Conservation (phyloP, 2,888 invertebrate species). For the Latheticus oryzae region DNA sequence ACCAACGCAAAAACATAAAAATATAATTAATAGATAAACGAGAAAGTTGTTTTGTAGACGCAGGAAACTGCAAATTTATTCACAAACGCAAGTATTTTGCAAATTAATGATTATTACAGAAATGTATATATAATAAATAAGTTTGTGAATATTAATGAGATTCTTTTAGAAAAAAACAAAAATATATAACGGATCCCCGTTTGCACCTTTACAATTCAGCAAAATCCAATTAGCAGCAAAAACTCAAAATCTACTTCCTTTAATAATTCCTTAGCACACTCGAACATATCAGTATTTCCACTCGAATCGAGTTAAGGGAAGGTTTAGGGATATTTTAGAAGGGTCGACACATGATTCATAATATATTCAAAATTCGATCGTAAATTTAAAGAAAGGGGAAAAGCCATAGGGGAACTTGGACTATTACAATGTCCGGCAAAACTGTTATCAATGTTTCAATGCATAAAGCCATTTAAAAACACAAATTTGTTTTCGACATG, state of each 20-base stretch:
- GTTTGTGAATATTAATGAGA: constrained; percentile 9
- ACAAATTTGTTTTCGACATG: no score
- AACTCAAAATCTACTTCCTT: constrained; percentile 9
- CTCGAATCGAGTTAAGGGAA: not conserved
- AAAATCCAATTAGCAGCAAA: constrained; percentile 14
- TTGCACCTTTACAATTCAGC: constrained; percentile 12
- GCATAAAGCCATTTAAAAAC: no score
- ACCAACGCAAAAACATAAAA: constrained; percentile 8
- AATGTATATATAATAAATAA: constrained; percentile 21
- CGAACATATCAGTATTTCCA: constrained; percentile 22
- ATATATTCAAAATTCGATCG: constrained; percentile 31
- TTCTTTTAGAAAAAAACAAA: no score
- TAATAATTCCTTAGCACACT: constrained; percentile 3
- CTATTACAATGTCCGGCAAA: constrained; percentile 5
- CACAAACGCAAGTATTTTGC: constrained; percentile 18
- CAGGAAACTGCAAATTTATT: constrained; percentile 37
- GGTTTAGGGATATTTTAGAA: no score
- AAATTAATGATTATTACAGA: constrained; percentile 31
- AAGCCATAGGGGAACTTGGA: constrained; percentile 11
- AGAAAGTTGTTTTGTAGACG: constrained; percentile 33
- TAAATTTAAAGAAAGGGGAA: constrained; percentile 20
- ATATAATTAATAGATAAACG: constrained; percentile 24
- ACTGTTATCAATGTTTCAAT: constrained; percentile 19
- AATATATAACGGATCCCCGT: constrained; percentile 13
- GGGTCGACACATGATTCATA: constrained; percentile 33